These are phyloP conservation scores for Hystrix brachyura DNA, from an alignment of 2,113 vertebrate genomes.

Conservation along the genomic window DNA sequence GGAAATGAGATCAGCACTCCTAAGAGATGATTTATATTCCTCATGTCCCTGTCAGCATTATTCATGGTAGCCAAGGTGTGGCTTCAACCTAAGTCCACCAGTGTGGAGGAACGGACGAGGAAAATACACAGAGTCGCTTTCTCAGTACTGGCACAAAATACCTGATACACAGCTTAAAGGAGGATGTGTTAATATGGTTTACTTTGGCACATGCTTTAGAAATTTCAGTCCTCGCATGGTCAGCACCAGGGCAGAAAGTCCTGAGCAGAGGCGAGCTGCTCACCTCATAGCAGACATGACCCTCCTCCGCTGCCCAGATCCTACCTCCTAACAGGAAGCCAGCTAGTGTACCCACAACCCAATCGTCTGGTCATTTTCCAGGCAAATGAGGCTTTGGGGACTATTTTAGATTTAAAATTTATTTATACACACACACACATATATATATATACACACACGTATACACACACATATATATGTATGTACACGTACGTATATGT, in stretches of 20 bases:
- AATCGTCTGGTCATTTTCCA: not conserved
- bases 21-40: not conserved
- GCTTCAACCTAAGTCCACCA: not conserved
- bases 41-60: not conserved
- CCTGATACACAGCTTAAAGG: not conserved
- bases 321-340: not conserved
- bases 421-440: too few species aligned
- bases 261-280: not conserved
- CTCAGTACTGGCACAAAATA: not conserved
- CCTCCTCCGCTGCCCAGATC: not conserved
- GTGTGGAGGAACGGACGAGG: not conserved
- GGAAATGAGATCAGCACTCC: not conserved
- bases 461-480: too few species aligned
- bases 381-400: not conserved
- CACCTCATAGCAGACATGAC: not conserved
- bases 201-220: not conserved
- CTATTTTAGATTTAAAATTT: not conserved
- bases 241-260: not conserved
- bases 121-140: not conserved
- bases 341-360: not conserved
- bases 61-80: not conserved
- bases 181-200: not conserved
- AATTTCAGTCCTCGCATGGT: not conserved
- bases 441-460: too few species aligned
- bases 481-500: too few species aligned